phyloP scores from a whole-genome alignment of 2,113 vertebrate genomes.

The Phoxinus phoxinus region DNA sequence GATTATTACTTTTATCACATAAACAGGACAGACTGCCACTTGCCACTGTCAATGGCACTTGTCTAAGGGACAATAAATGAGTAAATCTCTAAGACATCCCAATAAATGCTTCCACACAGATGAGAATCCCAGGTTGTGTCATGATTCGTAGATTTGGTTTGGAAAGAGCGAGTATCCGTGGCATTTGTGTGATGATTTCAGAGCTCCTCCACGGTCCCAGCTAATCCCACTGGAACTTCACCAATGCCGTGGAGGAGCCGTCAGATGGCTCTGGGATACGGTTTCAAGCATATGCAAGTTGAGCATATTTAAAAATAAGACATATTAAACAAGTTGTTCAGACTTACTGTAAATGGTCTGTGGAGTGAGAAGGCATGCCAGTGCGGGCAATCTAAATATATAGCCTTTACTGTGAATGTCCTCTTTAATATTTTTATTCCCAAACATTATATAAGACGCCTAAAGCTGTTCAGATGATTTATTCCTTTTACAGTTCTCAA shows the following conservation, averaged over 20 bases:
- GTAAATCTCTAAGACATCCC: too few relatives aligned
- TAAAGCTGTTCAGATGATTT: not conserved
- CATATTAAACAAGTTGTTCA: not conserved
- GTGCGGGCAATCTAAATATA: not conserved
- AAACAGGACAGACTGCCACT: too few relatives aligned
- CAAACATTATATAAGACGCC: not conserved
- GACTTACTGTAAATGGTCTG: conserved; percentile 1
- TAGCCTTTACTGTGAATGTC: not conserved
- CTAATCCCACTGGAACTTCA: not conserved
- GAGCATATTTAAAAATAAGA: conserved; percentile 40
- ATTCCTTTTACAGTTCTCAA: too few relatives aligned
- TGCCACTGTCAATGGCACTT: not conserved
- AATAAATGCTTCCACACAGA: not conserved
- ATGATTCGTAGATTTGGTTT: not conserved
- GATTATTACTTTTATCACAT: too few relatives aligned
- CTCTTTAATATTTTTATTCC: not conserved
- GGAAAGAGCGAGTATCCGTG: not conserved
- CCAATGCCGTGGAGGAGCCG: conserved; percentile 40
- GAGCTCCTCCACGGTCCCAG: not conserved
- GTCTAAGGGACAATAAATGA: not conserved
- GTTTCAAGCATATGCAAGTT: conserved; percentile 41
- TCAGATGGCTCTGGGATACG: conserved; percentile 42
- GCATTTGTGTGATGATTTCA: not conserved
- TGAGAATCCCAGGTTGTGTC: not conserved
- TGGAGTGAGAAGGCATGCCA: not conserved